Base-by-base conservation (phyloP, 2,888 invertebrate genomes). In the Agrotis exclamationis region DNA sequence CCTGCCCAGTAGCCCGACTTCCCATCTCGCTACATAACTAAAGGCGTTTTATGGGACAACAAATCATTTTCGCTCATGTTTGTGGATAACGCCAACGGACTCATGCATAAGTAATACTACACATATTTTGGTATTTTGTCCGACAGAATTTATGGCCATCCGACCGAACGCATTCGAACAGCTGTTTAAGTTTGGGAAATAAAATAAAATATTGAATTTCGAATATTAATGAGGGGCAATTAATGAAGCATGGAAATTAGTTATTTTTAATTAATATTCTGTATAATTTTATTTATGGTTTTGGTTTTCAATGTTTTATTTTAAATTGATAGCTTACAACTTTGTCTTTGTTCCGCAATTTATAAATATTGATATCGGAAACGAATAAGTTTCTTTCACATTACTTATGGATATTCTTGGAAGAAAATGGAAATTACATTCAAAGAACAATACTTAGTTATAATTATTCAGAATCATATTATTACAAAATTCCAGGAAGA, bases 31-130 rank as follows among this genome's bases (percentile, higher is more conserved):
- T 67, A 66, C 66, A 78, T 84, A 86, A 85, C 86, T 80, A 74
- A 82, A 82, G 88, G 86, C 88, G 87, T 88, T 89, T 91, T 90
- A 89, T 88, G 84, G 83, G 86, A 83, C 76, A 73, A 91, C 90
- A 92, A 92, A 91, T 91, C 90, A 92, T 90, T 87, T 78, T 71
- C 56, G 74, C 76, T 79, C 86, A 80, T 82, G 80, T 86, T 80
- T 83, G 85, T 82, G 85, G 77, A 86, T 83, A 84, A 83, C 83
- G 70, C 81, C 74, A 75, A 81, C 76, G 69, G 71, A 80, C 75
- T 85, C 83, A 85, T 86, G 84, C 85, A 85, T 88, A 85, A 67
- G 69, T 86, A 87, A 88, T 86, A 69, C 48, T 86, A 69, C 48
- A 58, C 39, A 62, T 63, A 80, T 75, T 78, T 71, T 66, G 58